These are phyloP conservation scores for Syngnathus rostellatus DNA, from an alignment of 2,797 vertebrate genomes.

Conservation along the genomic window DNA sequence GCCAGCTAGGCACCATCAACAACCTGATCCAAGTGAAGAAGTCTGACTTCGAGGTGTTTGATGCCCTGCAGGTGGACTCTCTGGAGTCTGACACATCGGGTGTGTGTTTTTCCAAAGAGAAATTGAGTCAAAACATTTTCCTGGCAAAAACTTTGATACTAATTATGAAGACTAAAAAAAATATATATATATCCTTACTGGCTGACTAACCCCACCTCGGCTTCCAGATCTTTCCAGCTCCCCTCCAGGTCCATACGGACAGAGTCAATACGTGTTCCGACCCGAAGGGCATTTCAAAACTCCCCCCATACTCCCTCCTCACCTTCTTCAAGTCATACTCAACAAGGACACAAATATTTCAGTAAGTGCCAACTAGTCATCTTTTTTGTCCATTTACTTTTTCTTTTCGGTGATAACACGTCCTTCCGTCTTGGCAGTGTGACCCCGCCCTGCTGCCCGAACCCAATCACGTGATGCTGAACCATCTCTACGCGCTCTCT, in stretches of 20 bases:
- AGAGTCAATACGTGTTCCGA: conserved; percentile 86
- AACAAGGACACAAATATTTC: conserved; percentile 99
- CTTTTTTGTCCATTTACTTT: neutral
- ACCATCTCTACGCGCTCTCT: conserved; percentile 92
- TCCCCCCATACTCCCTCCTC: conserved; percentile 92
- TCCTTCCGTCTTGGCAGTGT: conserved; percentile 69
- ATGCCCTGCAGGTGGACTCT: conserved; percentile 92
- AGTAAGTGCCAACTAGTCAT: conserved; percentile 65
- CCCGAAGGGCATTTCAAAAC: conserved; percentile 91
- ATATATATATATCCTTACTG: too few relatives aligned
- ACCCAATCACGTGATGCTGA: conserved; percentile 97
- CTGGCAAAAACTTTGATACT: too few relatives aligned
- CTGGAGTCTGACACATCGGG: conserved; percentile 90
- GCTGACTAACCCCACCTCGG: neutral
- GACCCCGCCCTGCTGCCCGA: conserved; percentile 92
- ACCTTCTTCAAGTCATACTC: conserved; percentile 96
- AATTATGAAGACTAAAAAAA: too few relatives aligned
- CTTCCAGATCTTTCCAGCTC: conserved; percentile 89
- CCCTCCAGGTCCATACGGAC: conserved; percentile 88
- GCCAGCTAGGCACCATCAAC: conserved; percentile 95
- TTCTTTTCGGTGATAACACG: neutral
- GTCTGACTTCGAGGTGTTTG: conserved; percentile 97
- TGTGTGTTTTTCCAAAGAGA: conserved; percentile 17
- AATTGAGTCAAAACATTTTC: too few relatives aligned
- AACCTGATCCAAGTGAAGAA: conserved; percentile 97